A percentile compares a stretch with the other conserved stretches of the same genome.
These are phyloP conservation scores for Andrena trimmerana DNA, from an alignment of 2,888 invertebrate genomes.

Conservation along the genomic window DNA sequence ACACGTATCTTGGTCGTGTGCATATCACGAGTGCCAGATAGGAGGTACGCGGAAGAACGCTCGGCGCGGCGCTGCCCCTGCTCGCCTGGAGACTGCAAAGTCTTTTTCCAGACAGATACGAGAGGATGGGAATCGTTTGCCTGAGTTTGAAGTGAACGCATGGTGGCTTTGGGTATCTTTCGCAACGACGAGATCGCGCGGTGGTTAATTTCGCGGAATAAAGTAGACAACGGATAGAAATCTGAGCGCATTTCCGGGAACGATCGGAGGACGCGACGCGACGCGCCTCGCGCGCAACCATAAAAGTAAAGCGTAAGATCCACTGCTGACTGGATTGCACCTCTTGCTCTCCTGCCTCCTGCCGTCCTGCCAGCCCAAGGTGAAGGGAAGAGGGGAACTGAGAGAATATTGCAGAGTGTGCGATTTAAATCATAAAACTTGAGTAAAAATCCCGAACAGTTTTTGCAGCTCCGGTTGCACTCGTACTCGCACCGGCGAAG, in stretches of 20 bases:
- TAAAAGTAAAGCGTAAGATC: slow-evolving; percentile 83
- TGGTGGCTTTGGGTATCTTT: neutral
- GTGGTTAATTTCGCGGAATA: slow-evolving; percentile 5
- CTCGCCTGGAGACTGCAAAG: too few relatives aligned
- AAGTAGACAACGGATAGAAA: slow-evolving; percentile 7
- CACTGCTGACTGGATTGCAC: slow-evolving; percentile 82
- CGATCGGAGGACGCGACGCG: neutral
- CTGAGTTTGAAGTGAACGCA: too few relatives aligned
- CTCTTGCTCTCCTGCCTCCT: slow-evolving; percentile 8
- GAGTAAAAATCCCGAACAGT: slow-evolving; percentile 78
- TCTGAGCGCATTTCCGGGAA: neutral
- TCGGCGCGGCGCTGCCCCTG: too few relatives aligned
- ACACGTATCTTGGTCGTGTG: slow-evolving; percentile 50
- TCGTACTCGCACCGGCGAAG: neutral
- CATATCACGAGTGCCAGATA: too few relatives aligned
- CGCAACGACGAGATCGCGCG: slow-evolving; percentile 7
- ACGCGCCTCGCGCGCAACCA: slow-evolving; percentile 69
- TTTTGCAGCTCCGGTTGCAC: slow-evolving; percentile 57
- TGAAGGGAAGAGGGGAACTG: slow-evolving; percentile 1
- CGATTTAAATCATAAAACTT: slow-evolving; percentile 84
- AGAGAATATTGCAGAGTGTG: slow-evolving; percentile 80
- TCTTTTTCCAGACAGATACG: too few relatives aligned
- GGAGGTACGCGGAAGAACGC: too few relatives aligned
- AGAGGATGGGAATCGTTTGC: too few relatives aligned
- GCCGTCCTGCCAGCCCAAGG: neutral